Evolutionary conservation across 2,113 vertebrate species (phyloP).

Genomic region (Meriones unguiculatus): DNA sequence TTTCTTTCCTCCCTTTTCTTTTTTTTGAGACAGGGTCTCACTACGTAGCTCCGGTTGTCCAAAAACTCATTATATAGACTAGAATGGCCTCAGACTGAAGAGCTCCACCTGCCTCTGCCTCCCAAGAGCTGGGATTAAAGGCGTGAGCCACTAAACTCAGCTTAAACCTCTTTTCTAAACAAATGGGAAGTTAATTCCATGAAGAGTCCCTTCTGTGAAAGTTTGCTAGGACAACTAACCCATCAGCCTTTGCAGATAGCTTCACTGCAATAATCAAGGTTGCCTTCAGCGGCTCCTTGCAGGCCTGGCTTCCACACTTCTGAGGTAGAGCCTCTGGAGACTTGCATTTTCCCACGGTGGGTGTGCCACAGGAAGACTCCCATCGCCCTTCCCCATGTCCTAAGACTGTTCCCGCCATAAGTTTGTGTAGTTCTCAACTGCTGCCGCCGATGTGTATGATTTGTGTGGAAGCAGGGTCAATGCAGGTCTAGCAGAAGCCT

Average conservation of each 20-base stretch:
- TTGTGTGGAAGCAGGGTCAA: background rate
- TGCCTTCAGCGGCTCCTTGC: background rate
- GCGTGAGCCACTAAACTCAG: background rate
- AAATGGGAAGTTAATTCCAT: background rate
- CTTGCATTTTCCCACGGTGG: background rate
- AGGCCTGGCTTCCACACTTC: background rate
- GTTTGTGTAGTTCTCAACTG: background rate
- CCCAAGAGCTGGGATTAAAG: background rate
- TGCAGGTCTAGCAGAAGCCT: background rate
- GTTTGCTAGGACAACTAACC: background rate
- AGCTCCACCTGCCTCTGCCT: background rate
- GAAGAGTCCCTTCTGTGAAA: background rate
- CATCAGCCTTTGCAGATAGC: background rate
- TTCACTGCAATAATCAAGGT: background rate
- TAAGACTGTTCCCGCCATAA: no score
- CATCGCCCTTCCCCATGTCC: background rate
- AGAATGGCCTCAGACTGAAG: background rate
- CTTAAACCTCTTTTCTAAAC: background rate
- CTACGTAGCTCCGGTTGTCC: background rate
- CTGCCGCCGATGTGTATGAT: background rate
- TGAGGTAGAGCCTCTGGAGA: background rate
- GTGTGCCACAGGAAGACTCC: background rate
- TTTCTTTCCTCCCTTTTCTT: rapidly evolving
- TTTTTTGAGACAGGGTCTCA: background rate
- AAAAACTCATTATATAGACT: background rate